Base-by-base conservation (phyloP, 2,113 vertebrate species). In the Castor canadensis region DNA sequence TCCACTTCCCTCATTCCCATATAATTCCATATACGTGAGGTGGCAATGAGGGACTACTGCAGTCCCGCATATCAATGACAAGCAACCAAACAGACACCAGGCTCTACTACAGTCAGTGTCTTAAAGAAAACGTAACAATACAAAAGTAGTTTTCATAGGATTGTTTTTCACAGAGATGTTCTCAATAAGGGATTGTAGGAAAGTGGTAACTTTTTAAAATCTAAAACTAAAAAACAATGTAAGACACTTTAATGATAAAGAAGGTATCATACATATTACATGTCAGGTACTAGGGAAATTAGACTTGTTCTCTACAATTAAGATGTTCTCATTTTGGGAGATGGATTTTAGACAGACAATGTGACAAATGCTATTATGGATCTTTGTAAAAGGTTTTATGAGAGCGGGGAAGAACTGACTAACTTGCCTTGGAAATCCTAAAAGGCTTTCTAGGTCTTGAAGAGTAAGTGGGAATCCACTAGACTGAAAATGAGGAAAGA, bases 201-300 rank as follows among this genome's bases (percentile, higher is more conserved):
- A n/a, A n/a, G n/a, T n/a, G n/a, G n/a, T n/a, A n/a, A n/a, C n/a
- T 84, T 84, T 83, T 60, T 35, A 52, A 94, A 85, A 81, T 54
- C 19, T 85, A 62, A 96, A 88, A 71, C 47, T 81, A 69, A 93
- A 87, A 77, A 56, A 87, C 9, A 38, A 87, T 32, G 26, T 75
- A 87, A 84, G 58, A 80, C 5, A 54, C 2, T 26, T 89, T 58
- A 86, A 60, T 82, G 67, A 93, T 80, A 56, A 93, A 91, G 40
- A 84, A 20, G 9, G 5, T 75, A 67, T 24, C 52, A 91, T 9
- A 88, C 24, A 56, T 26, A 66, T 12, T 71, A 49, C 30, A 17
- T 30, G 16, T 49, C 80, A 83, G 5, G 47, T 76, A 22, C 0
- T 82, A 3, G 47, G 49, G 83, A 88, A 35, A 24, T 22, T 84